Percentiles rank a stretch among this genome's conserved stretches.
These are phyloP conservation scores for Papilio protenor DNA, from an alignment of 2,888 invertebrate genomes.

Conservation along the genomic window DNA sequence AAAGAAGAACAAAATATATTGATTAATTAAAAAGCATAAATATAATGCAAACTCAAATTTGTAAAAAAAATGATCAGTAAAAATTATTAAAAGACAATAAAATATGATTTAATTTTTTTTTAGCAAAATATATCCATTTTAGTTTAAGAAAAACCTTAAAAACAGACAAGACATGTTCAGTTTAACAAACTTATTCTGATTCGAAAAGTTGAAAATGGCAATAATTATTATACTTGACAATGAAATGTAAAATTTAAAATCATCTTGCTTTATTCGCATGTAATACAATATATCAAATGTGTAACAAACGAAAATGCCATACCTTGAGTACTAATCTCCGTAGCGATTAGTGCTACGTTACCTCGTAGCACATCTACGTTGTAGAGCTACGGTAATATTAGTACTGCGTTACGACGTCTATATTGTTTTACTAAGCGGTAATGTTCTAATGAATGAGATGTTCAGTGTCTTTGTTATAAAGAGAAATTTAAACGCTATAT, in stretches of 20 bases:
- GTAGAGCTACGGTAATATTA: conserved; percentile 48
- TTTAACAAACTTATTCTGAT: too few relatives aligned
- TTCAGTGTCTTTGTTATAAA: not conserved
- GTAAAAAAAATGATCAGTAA: too few relatives aligned
- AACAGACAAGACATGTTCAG: too few relatives aligned
- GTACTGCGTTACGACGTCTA: conserved; percentile 55
- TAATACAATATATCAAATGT: conserved; percentile 21
- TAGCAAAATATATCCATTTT: too few relatives aligned
- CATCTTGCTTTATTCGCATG: conserved; percentile 12
- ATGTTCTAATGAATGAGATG: conserved; percentile 26
- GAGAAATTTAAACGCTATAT: not conserved
- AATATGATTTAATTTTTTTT: too few relatives aligned
- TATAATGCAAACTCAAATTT: not conserved
- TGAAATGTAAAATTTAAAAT: conserved; percentile 37
- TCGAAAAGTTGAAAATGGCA: too few relatives aligned
- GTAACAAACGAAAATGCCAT: conserved; percentile 29
- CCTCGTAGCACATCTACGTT: conserved; percentile 53
- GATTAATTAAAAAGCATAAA: not conserved
- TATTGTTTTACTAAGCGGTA: conserved; percentile 45
- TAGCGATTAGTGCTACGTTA: conserved; percentile 69
- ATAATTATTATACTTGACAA: not conserved
- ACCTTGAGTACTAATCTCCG: conserved; percentile 64
- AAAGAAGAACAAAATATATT: not conserved
- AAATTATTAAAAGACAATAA: too few relatives aligned
- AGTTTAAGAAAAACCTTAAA: too few relatives aligned